Percentiles rank a stretch among this genome's conserved stretches.
These are phyloP conservation scores for Pinctada fucata DNA, from an alignment of 2,888 invertebrate species.

Conservation along the genomic window DNA sequence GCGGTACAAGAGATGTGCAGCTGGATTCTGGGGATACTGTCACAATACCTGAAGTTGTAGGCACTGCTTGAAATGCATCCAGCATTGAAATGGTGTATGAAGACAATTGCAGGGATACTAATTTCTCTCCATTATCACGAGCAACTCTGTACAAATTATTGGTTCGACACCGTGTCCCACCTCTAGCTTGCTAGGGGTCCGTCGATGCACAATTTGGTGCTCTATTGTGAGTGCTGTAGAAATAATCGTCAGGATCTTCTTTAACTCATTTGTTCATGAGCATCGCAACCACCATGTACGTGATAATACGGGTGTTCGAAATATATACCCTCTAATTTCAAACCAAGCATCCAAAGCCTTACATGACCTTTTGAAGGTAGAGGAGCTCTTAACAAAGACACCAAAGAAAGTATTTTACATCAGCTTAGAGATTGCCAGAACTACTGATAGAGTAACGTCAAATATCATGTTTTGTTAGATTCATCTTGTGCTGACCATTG, in stretches of 20 bases:
- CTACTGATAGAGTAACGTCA: slow-evolving; percentile 4
- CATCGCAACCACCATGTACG: slow-evolving; percentile 2
- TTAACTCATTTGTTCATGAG: background rate
- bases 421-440: slow-evolving; percentile 4
- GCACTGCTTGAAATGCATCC: slow-evolving; percentile 12
- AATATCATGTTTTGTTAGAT: slow-evolving; percentile 3
- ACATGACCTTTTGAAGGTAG: background rate
- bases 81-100: slow-evolving; percentile 17
- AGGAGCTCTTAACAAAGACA: background rate
- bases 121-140: slow-evolving; percentile 6
- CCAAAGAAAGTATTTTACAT: background rate
- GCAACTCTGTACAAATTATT: background rate
- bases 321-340: too few relatives aligned
- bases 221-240: too few relatives aligned
- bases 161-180: background rate
- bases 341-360: too few relatives aligned
- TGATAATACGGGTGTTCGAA: background rate
- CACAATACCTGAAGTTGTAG: slow-evolving; percentile 10
- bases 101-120: slow-evolving; percentile 4
- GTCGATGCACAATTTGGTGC: too few relatives aligned
- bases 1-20: slow-evolving; percentile 9
- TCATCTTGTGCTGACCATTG: slow-evolving; percentile 19
- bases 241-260: too few relatives aligned
- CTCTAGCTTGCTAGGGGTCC: background rate
- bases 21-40: background rate